Evolutionary conservation across 1,140 invertebrate genomes (phyloP).

Genomic region (Kradibia gibbosae): DNA sequence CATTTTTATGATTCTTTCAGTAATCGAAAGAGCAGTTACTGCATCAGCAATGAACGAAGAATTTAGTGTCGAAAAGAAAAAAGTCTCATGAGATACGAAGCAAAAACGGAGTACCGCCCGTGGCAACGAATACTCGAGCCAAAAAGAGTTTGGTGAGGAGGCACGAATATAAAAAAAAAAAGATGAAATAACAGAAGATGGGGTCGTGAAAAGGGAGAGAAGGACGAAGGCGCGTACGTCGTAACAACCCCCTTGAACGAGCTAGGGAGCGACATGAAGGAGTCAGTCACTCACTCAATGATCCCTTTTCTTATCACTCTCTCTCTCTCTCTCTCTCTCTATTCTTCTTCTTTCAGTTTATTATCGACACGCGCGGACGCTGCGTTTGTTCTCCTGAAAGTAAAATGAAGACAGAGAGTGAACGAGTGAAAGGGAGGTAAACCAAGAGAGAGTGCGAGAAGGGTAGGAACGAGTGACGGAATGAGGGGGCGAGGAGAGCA

Average conservation of each 20-base stretch:
- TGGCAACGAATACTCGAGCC: background rate
- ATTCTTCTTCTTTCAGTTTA: conserved; percentile 7
- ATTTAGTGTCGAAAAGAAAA: conserved; percentile 11
- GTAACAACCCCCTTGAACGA: conserved; percentile 36
- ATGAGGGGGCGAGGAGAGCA: background rate
- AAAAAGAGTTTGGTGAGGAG: background rate
- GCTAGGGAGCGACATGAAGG: background rate
- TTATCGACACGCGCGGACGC: conserved; percentile 45
- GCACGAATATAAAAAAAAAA: conserved; percentile 20
- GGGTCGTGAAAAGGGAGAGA: conserved; percentile 3
- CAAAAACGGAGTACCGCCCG: background rate
- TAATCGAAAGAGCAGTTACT: background rate
- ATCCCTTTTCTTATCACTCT: background rate
- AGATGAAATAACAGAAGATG: conserved; percentile 17
- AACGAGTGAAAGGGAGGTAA: background rate
- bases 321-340: background rate
- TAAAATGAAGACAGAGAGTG: background rate
- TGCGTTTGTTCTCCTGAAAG: background rate
- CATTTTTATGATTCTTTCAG: no score
- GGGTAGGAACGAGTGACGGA: background rate
- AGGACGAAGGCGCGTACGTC: conserved; percentile 14
- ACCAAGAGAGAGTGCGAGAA: background rate
- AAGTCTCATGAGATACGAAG: background rate
- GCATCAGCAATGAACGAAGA: background rate
- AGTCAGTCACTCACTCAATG: background rate